Evolutionary conservation across 2,113 vertebrate genomes (phyloP), one percentile per base, ranked within the genome.

Genomic region (Accipiter cooperii): DNA sequence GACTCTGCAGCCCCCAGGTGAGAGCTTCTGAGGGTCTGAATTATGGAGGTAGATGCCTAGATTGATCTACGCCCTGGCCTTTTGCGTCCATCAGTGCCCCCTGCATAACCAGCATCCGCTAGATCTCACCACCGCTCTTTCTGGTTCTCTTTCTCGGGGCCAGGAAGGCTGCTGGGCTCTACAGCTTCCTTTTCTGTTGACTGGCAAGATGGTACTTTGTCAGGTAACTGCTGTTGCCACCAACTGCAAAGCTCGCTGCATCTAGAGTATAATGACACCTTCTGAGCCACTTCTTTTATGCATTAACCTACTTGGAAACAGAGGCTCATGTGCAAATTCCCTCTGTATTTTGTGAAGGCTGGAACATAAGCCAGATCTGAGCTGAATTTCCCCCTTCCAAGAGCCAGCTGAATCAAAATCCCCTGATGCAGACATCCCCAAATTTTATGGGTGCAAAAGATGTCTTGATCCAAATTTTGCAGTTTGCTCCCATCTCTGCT

Each of bases 401-500:
- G 91, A 96, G 93, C 84, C 95, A 95, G 90, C 69, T 96, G 95
- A 97, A 96, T 96, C 97, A 86, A 97, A 96, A 95, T 96, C 68
- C 84, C 89, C 87, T 95, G 96, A 97, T 95, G 89, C 77, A 97
- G 96, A 97, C 87, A 95, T 95, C 95, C 96, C 96, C 95, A 96
- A 97, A 96, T 97, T 97, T 96, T 87, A 96, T 83, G 95, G 96
- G 97, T 96, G 93, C 96, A 97, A 96, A 96, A 96, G 91, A 96
- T 79, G 76, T 87, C 95, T 96, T 92, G 82, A 96, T 96, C 94
- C 89, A 97, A 97, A 96, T 95, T 96, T 96, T 96, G 95, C 87
- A 95, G 91, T 97, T 97, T 96, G 91, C 92, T 97, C 94, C 96
- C 84, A 92, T 95, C 95, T 31, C 91, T 95, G 93, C 96, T 96